A percentile compares a stretch with the other conserved stretches of the same genome.
phyloP scores from a whole-genome alignment of 1,140 invertebrate species.

The Drosophila nebulosa region DNA sequence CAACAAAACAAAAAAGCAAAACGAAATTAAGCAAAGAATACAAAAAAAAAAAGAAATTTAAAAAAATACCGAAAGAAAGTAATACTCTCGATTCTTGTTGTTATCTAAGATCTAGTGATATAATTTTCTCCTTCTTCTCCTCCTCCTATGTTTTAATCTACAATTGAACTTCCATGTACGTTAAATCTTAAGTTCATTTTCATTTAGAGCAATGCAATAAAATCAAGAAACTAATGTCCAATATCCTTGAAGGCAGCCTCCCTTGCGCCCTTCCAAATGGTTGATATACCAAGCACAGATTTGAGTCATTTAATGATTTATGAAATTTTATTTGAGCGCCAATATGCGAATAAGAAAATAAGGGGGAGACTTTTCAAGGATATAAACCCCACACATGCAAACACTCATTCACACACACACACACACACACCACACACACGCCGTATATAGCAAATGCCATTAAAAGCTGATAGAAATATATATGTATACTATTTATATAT shows the following conservation, averaged over 20 bases:
- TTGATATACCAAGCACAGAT: not conserved
- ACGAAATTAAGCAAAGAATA: too few relatives aligned
- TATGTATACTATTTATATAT: too few relatives aligned
- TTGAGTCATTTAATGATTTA: too few relatives aligned
- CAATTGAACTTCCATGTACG: not conserved
- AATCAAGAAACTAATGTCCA: not conserved
- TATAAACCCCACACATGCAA: not conserved
- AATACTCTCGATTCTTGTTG: constrained; percentile 55
- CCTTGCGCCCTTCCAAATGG: too few relatives aligned
- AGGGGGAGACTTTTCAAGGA: not conserved
- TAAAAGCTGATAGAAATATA: constrained; percentile 8
- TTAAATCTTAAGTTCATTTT: not conserved
- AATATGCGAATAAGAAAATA: too few relatives aligned
- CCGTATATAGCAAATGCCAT: not conserved
- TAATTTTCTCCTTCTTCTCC: constrained; percentile 46
- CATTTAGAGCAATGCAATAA: not conserved
- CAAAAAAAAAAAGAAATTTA: too few relatives aligned
- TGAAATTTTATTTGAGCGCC: too few relatives aligned
- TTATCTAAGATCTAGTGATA: constrained; percentile 58
- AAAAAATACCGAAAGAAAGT: constrained; percentile 22
- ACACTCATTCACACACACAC: not conserved
- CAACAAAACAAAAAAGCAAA: not conserved
- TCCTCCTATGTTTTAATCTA: not conserved
- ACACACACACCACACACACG: not conserved
- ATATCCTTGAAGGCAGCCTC: not conserved